Evolutionary conservation across 2,797 vertebrate genomes (phyloP).

Genomic region (Malurus splendens): DNA sequence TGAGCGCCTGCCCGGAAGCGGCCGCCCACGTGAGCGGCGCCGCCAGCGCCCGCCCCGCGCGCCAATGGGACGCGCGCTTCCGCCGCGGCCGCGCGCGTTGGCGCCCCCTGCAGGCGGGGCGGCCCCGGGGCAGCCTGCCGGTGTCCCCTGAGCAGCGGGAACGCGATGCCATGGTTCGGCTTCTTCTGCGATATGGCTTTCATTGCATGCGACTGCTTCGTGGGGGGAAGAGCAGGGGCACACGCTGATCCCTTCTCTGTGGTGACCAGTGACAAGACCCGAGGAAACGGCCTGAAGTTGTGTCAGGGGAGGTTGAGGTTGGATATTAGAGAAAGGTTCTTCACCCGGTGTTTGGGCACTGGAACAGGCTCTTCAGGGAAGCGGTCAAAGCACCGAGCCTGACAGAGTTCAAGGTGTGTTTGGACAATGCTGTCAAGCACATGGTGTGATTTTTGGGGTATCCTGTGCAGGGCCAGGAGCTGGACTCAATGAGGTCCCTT

Average conservation of each 20-base stretch:
- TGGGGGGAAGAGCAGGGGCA: not conserved
- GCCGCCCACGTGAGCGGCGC: not conserved
- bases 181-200: fast-evolving
- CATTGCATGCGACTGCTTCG: fast-evolving
- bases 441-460: not conserved
- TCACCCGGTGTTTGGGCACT: fast-evolving
- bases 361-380: not conserved
- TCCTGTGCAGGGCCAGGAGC: no score
- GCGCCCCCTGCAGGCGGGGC: not conserved
- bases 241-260: no score
- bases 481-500: no score
- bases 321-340: fast-evolving
- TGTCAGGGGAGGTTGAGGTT: no score
- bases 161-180: fast-evolving
- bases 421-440: not conserved
- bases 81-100: not conserved
- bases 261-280: no score
- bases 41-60: not conserved
- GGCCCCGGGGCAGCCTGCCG: not conserved
- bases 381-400: not conserved
- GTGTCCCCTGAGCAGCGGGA: not conserved
- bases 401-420: not conserved
- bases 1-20: not conserved
- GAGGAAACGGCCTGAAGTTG: not conserved
- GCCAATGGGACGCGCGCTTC: not conserved